phyloP scores from a whole-genome alignment of 2,888 invertebrate species.

The Gisinianus flammeolus region DNA sequence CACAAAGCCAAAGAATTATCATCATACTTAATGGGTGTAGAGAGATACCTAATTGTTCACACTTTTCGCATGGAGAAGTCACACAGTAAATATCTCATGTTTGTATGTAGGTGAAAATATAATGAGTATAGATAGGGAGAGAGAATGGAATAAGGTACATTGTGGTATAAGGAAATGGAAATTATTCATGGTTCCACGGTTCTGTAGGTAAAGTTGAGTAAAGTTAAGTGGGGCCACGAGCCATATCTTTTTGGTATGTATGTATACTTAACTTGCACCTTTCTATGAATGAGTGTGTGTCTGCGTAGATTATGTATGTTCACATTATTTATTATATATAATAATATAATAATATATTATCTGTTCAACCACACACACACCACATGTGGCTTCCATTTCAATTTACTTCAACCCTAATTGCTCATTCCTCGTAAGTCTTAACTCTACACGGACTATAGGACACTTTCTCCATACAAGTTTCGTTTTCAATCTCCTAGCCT shows the following conservation, averaged over 20 bases:
- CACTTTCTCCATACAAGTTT: not conserved
- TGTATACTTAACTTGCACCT: not conserved
- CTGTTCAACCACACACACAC: not conserved
- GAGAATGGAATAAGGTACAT: not conserved
- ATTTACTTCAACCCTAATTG: conserved; percentile 13
- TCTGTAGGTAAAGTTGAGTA: not conserved
- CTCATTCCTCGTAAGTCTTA: no score
- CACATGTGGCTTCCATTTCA: conserved; percentile 19
- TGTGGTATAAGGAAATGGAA: conserved; percentile 12
- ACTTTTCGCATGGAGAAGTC: no score
- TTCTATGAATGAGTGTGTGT: not conserved
- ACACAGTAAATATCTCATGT: no score
- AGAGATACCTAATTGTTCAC: no score
- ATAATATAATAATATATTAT: not conserved
- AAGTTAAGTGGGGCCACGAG: conserved; percentile 11
- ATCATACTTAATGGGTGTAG: no score
- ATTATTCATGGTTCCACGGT: conserved; percentile 10
- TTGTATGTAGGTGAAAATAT: no score
- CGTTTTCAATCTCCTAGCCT: no score
- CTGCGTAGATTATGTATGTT: not conserved
- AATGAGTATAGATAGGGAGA: not conserved
- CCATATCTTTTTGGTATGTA: not conserved
- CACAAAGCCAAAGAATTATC: no score
- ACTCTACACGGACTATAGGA: no score
- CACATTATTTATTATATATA: not conserved